These are phyloP conservation scores for Coendou prehensilis DNA, from an alignment of 2,797 vertebrate genomes.

Conservation along the genomic window DNA sequence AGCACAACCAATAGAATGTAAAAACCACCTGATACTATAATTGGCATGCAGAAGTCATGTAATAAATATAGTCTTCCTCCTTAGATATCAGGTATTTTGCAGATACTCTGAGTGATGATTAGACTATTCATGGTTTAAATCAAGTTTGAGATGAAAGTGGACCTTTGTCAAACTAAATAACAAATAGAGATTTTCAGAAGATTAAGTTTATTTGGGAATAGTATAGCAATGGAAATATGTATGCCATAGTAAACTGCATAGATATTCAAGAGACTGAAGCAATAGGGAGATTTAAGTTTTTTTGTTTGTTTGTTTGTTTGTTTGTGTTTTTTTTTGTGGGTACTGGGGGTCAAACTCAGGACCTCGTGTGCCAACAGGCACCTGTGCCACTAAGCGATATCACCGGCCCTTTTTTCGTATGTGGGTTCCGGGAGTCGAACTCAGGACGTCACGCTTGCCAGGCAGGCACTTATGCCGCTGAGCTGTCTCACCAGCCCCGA, in stretches of 20 bases:
- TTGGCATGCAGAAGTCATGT: background rate
- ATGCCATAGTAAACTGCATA: background rate
- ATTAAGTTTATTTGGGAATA: background rate
- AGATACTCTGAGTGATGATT: background rate
- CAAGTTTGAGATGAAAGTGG: constrained; percentile 5
- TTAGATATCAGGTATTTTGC: background rate
- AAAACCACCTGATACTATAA: background rate
- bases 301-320: too few species aligned
- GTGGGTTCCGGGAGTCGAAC: too few species aligned
- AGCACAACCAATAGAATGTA: background rate
- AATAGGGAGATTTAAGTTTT: background rate
- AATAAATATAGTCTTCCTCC: background rate
- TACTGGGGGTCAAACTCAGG: too few species aligned
- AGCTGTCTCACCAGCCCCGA: too few species aligned
- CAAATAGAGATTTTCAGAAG: background rate
- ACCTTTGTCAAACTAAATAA: background rate
- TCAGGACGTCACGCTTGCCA: too few species aligned
- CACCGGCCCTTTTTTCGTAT: too few species aligned
- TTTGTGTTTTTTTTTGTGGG: too few species aligned
- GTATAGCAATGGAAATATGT: background rate
- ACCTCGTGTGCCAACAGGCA: too few species aligned
- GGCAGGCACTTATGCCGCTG: too few species aligned
- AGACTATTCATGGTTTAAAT: background rate
- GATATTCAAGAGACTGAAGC: background rate
- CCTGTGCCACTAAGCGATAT: too few species aligned